These are phyloP conservation scores for Philopedon plagiatum DNA, from an alignment of 2,888 invertebrate genomes.

Conservation along the genomic window DNA sequence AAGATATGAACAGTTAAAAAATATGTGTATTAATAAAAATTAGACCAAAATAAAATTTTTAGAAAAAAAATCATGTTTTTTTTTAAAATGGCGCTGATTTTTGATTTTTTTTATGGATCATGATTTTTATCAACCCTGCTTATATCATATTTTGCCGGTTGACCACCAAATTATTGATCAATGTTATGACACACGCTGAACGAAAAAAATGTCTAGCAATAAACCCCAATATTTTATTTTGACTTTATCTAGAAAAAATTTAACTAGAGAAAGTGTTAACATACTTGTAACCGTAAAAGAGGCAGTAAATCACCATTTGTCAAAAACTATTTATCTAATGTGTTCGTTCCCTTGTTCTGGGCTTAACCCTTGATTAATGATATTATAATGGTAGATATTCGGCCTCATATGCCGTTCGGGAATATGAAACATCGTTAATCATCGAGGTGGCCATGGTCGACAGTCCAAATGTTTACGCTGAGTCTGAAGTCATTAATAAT, in stretches of 20 bases:
- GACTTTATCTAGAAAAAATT: constrained; percentile 23
- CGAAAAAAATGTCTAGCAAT: constrained; percentile 18
- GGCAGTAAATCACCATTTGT: constrained; percentile 52
- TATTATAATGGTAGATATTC: constrained; percentile 63
- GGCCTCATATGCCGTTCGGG: constrained; percentile 64
- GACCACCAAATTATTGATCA: too few species aligned
- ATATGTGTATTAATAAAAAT: too few species aligned
- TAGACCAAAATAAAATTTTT: too few species aligned
- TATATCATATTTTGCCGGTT: too few species aligned
- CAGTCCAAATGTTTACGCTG: constrained; percentile 45
- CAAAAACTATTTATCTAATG: constrained; percentile 52
- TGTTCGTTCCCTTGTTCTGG: constrained; percentile 47
- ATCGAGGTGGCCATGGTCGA: constrained; percentile 55
- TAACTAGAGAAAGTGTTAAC: constrained; percentile 46
- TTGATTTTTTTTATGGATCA: too few species aligned
- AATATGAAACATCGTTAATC: constrained; percentile 61
- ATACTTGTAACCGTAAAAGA: constrained; percentile 48
- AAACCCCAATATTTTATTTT: constrained; percentile 17
- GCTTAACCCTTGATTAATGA: constrained; percentile 61
- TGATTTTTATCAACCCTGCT: too few species aligned
- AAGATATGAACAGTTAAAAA: too few species aligned
- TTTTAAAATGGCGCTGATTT: too few species aligned
- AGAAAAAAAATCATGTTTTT: too few species aligned
- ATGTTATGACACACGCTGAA: too few species aligned
- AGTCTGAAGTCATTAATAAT: constrained; percentile 47